These are phyloP conservation scores for Anableps anableps DNA, from an alignment of 2,797 vertebrate species.

Conservation along the genomic window DNA sequence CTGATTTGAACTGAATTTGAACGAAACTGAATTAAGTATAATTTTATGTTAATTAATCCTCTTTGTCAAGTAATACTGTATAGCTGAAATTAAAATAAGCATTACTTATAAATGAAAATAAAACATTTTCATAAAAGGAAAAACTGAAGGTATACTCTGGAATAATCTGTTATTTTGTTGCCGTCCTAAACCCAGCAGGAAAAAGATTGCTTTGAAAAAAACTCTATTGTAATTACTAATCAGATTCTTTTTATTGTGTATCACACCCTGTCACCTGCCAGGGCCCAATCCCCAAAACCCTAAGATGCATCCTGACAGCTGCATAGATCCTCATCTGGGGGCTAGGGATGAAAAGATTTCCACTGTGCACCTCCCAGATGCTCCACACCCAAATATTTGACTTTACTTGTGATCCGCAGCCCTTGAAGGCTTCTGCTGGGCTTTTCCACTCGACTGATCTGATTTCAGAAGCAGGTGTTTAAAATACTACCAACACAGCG, in stretches of 20 bases:
- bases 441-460: slow-evolving; percentile 75
- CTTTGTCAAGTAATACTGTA: background rate
- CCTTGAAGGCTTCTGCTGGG: slow-evolving; percentile 77
- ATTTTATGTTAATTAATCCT: background rate
- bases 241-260: slow-evolving; percentile 52
- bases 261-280: slow-evolving; percentile 69
- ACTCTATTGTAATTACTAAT: slow-evolving; percentile 66
- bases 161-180: slow-evolving; percentile 17
- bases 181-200: slow-evolving; percentile 16
- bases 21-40: background rate
- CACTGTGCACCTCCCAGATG: slow-evolving; percentile 62
- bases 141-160: slow-evolving; percentile 16
- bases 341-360: slow-evolving; percentile 74
- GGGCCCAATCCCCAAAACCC: slow-evolving; percentile 66
- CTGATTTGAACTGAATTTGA: background rate
- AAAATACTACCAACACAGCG: slow-evolving; percentile 64
- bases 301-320: slow-evolving; percentile 75
- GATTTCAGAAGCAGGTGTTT: slow-evolving; percentile 79
- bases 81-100: background rate
- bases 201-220: slow-evolving; percentile 32
- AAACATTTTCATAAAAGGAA: background rate
- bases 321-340: slow-evolving; percentile 71
- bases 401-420: slow-evolving; percentile 74
- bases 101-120: background rate
- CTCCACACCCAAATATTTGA: slow-evolving; percentile 80